Base-by-base conservation (phyloP, 2,113 vertebrate species). In the Bostrychus sinensis region DNA sequence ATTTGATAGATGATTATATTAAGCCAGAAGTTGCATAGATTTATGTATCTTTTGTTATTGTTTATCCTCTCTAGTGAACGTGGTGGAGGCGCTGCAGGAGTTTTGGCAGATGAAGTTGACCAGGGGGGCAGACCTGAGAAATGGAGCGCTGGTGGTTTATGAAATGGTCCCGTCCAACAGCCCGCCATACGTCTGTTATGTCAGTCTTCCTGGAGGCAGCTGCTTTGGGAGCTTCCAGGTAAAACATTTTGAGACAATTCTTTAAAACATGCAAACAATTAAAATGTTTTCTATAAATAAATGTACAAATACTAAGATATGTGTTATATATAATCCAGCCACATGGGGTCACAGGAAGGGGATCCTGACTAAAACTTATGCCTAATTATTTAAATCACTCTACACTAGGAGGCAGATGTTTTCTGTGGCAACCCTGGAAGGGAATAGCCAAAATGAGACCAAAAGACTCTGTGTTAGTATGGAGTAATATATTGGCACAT, bases 61-160 rank as follows among this genome's bases (percentile, higher is more conserved):
- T 65, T 12, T 79, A 13, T 70, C 36, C 64, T 25, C 46, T 70
- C 0, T 73, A 99, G 97, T 99, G 72, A 99, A 99, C 3, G 96
- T 99, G 42, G 97, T 99, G 90, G 97, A 99, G 68, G 97, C 97
- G 0, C 90, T 99, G 4, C 96, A 99, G 91, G 97, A 99, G 70
- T 99, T 99, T 82, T 99, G 97, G 97, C 97, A 99, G 92, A 98
- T 99, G 97, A 99, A 99, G 77, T 93, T 96, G 66, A 96, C 93
- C 0, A 92, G 97, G 2, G 97, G 97, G 0, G 96, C 97, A 0
- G 97, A 99, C 34, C 86, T 99, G 80, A 92, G 94, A n/a, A 98
- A 98, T 0, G 97, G 97, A 0, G 97, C 97, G 0, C 86, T 99
- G 0, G 97, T 99, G n/a, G 96, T 99, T 12, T 99, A 99, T 16